Percentiles rank a stretch among this genome's conserved stretches.
phyloP scores from a whole-genome alignment of 2,797 vertebrate species.

The Amazonetta brasiliensis region DNA sequence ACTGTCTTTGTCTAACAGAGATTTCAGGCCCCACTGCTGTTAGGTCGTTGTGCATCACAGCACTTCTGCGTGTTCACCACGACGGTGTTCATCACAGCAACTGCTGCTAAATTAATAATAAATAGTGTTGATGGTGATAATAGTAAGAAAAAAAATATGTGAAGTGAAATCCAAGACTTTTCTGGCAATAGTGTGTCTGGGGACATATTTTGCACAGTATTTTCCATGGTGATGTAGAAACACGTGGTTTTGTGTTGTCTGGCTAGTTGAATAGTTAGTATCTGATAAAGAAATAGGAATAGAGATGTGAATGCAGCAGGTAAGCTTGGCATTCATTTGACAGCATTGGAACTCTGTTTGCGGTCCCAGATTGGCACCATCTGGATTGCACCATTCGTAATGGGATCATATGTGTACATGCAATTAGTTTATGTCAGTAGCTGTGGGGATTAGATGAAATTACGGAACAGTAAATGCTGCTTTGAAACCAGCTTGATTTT shows the following conservation, averaged over 20 bases:
- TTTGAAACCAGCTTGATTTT: conserved; percentile 55
- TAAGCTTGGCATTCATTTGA: neutral
- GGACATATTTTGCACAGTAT: neutral
- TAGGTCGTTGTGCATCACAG: neutral
- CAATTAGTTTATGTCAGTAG: conserved; percentile 70
- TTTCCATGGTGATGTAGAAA: neutral
- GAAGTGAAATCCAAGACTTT: neutral
- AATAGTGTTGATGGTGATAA: neutral
- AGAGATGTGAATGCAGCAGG: conserved; percentile 25
- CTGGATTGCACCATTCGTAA: conserved; percentile 59
- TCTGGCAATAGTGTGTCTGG: neutral
- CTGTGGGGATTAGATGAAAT: conserved; percentile 62
- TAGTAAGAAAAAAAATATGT: neutral
- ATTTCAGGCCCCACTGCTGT: neutral
- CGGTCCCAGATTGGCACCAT: conserved; percentile 60
- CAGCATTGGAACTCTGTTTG: conserved; percentile 29
- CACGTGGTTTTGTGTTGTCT: neutral
- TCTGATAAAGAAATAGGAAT: neutral
- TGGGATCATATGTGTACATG: conserved; percentile 53
- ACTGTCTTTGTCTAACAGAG: neutral
- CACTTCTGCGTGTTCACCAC: neutral
- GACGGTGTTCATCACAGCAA: neutral
- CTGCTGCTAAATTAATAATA: neutral
- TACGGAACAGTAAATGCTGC: conserved; percentile 41
- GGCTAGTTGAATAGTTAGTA: neutral